Percentiles rank a stretch among this genome's conserved stretches.
Evolutionary conservation across 2,797 vertebrate species (phyloP).

Genomic region (Macrochelys suwanniensis): DNA sequence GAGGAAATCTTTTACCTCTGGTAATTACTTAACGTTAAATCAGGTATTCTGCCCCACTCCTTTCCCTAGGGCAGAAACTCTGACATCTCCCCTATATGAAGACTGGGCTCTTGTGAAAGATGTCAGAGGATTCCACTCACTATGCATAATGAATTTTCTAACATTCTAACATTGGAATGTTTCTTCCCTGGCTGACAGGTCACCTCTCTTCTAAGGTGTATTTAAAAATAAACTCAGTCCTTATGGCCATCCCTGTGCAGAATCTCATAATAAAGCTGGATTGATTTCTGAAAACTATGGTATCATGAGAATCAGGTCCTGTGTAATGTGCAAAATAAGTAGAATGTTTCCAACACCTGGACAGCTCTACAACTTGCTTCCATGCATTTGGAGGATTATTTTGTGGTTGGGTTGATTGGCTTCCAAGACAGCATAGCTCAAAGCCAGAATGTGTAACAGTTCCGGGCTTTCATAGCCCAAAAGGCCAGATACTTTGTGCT

Average conservation of each 20-base stretch:
- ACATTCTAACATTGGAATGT: not conserved
- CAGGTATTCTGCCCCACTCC: not conserved
- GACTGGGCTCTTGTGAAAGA: not conserved
- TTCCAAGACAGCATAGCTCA: not conserved
- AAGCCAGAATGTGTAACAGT: not conserved
- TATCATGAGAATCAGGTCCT: not conserved
- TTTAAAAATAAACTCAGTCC: not conserved
- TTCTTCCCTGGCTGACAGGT: not conserved
- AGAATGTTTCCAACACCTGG: not conserved
- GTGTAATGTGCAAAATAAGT: not conserved
- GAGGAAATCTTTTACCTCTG: not conserved
- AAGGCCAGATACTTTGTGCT: not conserved
- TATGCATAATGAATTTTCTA: not conserved
- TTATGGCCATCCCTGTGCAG: not conserved
- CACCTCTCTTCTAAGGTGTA: not conserved
- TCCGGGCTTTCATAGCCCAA: not conserved
- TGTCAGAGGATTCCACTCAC: not conserved
- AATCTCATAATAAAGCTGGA: not conserved
- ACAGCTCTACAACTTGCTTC: not conserved
- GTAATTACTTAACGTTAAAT: not conserved
- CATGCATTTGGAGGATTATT: not conserved
- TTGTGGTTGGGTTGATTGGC: not conserved
- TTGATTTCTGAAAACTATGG: not conserved
- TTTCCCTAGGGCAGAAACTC: not conserved
- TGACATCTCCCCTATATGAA: not conserved